Evolutionary conservation across 1,140 invertebrate species (phyloP), one percentile per base, ranked within the genome.

Genomic region (Scylla paramamosain): DNA sequence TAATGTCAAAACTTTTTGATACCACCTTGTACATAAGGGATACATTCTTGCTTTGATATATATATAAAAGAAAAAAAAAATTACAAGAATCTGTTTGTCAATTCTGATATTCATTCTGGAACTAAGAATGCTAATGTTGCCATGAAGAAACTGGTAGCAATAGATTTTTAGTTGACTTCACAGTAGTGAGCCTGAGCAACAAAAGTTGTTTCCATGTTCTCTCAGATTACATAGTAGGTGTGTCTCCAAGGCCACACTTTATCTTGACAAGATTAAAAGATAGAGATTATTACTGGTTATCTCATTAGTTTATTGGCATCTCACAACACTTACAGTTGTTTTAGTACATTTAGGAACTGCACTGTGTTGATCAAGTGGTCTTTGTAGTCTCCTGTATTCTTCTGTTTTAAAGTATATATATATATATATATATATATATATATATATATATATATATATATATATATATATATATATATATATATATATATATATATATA

Each of bases 391-490:
- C 39, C 14, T 31, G 12, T 39, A 14, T 7, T 10, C 4, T 45
- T 90, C n/a, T 32, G 6, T 3, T 20, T 90, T 12, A 1, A 48
- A 89, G 45, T 8, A 89, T 8, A 32, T 8, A 89, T 0, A 89
- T 1, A 25, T 32, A 31, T 10, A 39, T 8, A 89, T 32, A 39
- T 32, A 31, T 25, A 89, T 25, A 89, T 25, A 89, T 25, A 89
- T 25, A 89, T 25, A 89, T 25, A 89, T 25, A 89, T 25, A 89
- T 25, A 89, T 25, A 89, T 12, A 89, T 25, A 89, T 25, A 89
- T 25, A 89, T 25, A 89, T 25, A 89, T 25, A 89, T 25, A 89
- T 25, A 89, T 25, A 89, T 32, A 88, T 31, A 88, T 32, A 88
- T 31, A 88, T 32, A 88, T 31, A 88, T 14, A 89, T 8, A 89